Conservation (phyloP, 2,797 vertebrate genomes). For the Macropodus opercularis region DNA sequence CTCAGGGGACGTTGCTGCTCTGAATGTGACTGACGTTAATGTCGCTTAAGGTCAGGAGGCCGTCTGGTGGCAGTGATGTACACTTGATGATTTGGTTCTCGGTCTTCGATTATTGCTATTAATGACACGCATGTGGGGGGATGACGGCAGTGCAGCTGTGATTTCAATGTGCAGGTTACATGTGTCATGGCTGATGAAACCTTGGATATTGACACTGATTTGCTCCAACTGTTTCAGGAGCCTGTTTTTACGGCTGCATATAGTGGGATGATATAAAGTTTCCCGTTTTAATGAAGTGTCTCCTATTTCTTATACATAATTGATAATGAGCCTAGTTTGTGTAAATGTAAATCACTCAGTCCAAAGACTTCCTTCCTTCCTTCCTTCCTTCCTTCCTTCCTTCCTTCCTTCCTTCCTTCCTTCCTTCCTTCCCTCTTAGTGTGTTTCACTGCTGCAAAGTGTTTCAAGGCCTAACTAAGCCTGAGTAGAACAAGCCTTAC, state of each 20-base stretch:
- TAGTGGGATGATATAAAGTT: no score
- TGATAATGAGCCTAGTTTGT: no score
- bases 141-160: neutral
- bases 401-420: no score
- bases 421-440: no score
- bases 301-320: no score
- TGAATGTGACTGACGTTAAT: conserved; percentile 30
- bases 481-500: conserved; percentile 20
- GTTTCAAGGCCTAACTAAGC: conserved; percentile 4
- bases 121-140: neutral
- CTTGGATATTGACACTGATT: neutral
- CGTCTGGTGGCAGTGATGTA: conserved; percentile 15
- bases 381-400: no score
- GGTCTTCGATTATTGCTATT: neutral
- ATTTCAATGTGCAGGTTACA: neutral
- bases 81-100: conserved; percentile 28
- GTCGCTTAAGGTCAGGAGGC: conserved; percentile 29
- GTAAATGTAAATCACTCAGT: no score
- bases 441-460: no score
- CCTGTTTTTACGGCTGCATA: neutral
- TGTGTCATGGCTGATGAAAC: neutral
- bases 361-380: no score
- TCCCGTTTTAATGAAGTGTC: no score
- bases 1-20: conserved; percentile 8
- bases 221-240: neutral